These are phyloP conservation scores for Mythimna albipuncta DNA, from an alignment of 2,888 invertebrate genomes.

Conservation along the genomic window DNA sequence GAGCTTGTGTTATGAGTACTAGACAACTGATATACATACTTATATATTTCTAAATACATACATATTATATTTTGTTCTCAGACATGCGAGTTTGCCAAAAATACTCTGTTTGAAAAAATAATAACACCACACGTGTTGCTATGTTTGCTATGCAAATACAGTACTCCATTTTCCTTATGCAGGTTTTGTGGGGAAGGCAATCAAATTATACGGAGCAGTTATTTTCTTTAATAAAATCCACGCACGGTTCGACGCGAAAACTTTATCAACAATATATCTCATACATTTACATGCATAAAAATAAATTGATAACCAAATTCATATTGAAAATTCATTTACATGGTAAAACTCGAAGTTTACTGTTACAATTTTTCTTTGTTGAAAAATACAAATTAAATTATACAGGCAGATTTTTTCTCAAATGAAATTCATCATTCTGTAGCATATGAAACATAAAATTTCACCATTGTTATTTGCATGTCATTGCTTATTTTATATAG, in stretches of 20 bases:
- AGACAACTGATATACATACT: too few species aligned
- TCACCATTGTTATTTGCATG: conserved; percentile 43
- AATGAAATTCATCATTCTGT: background rate
- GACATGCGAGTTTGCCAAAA: background rate
- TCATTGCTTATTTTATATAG: conserved; percentile 46
- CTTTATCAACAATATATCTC: background rate
- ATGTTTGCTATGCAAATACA: conserved; percentile 32
- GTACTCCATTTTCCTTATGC: conserved; percentile 16
- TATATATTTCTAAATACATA: too few species aligned
- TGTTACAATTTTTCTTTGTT: background rate
- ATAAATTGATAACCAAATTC: conserved; percentile 3
- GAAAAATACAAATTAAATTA: background rate
- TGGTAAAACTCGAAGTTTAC: background rate
- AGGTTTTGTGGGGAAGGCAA: conserved; percentile 15
- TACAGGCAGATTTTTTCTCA: background rate
- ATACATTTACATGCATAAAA: background rate
- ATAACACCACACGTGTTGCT: conserved; percentile 2
- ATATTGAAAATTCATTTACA: background rate
- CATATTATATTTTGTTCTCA: too few species aligned
- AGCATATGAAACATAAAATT: conserved; percentile 6
- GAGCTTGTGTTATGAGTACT: too few species aligned
- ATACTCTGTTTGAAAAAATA: background rate
- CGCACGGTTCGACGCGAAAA: background rate
- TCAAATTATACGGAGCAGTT: conserved; percentile 27
- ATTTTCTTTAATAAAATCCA: conserved; percentile 18